Percentiles rank a stretch among this genome's conserved stretches.
Evolutionary conservation across 92 coral and sea anemone species (phyloP).

Genomic region (Chrysogorgia sp.): DNA sequence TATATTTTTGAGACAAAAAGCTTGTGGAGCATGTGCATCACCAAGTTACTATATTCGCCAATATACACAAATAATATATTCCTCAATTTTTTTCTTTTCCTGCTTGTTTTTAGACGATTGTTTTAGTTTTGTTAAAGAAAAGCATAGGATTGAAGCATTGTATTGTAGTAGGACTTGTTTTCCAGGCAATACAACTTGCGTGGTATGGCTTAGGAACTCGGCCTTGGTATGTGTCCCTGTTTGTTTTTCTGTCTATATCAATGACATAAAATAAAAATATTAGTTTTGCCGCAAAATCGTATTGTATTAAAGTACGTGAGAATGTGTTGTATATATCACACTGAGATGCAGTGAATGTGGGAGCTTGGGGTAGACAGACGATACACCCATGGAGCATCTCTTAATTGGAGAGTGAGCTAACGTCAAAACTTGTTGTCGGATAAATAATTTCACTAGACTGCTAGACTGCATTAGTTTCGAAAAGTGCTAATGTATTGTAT

Average conservation of each 20-base stretch:
- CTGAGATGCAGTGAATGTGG: too few species aligned
- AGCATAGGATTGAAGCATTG: conserved; percentile 93
- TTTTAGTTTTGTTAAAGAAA: conserved; percentile 90
- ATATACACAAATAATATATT: background rate
- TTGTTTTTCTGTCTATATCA: too few species aligned
- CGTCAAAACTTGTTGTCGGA: too few species aligned
- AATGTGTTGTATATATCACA: too few species aligned
- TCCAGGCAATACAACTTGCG: conserved; percentile 90
- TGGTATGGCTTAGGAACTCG: conserved; percentile 99
- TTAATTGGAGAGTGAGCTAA: too few species aligned
- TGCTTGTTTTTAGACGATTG: conserved; percentile 73
- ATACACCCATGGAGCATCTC: too few species aligned
- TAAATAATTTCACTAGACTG: too few species aligned
- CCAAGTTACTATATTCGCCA: background rate
- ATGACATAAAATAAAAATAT: background rate
- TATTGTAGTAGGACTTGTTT: conserved; percentile 88
- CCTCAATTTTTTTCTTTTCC: background rate
- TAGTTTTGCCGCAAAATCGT: too few species aligned
- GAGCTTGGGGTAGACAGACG: too few species aligned
- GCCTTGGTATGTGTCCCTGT: conserved; percentile 74
- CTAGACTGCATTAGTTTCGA: background rate
- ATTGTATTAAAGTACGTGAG: too few species aligned
- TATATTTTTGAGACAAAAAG: too few species aligned
- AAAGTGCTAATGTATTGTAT: background rate
- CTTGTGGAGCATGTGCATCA: too few species aligned